phyloP scores from a whole-genome alignment of 2,113 vertebrate species.

The Tragelaphus buxtoni region DNA sequence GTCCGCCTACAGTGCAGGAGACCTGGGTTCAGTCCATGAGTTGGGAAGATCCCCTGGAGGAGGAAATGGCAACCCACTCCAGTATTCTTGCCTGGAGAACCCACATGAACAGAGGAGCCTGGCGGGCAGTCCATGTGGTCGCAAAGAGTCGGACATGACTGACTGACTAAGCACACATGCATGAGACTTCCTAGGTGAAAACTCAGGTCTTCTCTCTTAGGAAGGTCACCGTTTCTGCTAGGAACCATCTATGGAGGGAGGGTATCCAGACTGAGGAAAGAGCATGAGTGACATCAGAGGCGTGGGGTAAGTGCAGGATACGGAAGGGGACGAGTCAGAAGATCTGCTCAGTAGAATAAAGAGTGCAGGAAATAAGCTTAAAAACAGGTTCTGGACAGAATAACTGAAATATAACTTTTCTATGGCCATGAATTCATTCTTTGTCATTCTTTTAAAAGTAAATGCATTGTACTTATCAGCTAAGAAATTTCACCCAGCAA shows the following conservation, averaged over 20 bases:
- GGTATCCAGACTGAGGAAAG: neutral
- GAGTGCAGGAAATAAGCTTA: neutral
- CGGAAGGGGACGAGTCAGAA: neutral
- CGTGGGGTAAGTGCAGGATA: fast-evolving
- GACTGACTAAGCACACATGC: neutral
- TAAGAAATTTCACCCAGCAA: no score
- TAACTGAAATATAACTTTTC: no score
- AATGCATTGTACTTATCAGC: no score
- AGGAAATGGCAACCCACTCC: neutral
- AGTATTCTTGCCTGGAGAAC: neutral
- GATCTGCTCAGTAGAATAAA: neutral
- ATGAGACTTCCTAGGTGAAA: neutral
- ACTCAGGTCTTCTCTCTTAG: neutral
- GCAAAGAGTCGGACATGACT: neutral
- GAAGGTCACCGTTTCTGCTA: neutral
- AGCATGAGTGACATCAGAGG: neutral
- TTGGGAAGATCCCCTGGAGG: neutral
- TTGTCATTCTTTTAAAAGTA: no score
- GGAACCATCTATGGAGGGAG: neutral
- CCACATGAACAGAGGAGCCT: neutral
- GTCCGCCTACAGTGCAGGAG: neutral
- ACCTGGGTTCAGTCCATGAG: neutral
- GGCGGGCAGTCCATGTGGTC: neutral
- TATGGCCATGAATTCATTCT: no score
- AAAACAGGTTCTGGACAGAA: neutral